These are phyloP conservation scores for Gymnothorax javanicus DNA, from an alignment of 2,797 vertebrate species.

Conservation along the genomic window DNA sequence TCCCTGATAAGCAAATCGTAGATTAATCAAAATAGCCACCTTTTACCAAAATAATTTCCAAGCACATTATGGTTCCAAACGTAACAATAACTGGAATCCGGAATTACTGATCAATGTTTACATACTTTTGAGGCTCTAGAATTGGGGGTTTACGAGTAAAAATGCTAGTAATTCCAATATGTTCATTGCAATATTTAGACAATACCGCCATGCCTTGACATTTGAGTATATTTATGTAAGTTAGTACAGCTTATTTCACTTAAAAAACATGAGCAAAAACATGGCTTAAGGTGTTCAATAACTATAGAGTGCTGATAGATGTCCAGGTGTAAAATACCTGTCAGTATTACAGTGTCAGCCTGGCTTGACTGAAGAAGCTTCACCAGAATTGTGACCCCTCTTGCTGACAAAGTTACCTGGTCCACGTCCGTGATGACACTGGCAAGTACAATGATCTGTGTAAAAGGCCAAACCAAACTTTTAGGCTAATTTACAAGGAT, in stretches of 20 bases:
- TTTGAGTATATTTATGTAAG: background rate
- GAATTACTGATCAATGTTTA: no score
- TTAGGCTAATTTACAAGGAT: background rate
- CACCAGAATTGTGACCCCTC: slow-evolving; percentile 67
- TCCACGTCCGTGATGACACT: slow-evolving; percentile 69
- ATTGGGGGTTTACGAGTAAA: no score
- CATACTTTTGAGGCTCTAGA: no score
- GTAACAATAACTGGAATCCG: no score
- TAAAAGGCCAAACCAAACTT: slow-evolving; percentile 25
- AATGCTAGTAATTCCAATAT: no score
- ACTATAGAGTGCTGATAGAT: background rate
- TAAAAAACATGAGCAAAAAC: no score
- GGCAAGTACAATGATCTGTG: slow-evolving; percentile 71
- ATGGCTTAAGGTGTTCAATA: background rate
- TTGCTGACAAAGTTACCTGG: slow-evolving; percentile 68
- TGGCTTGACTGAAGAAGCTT: slow-evolving; percentile 63
- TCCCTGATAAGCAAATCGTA: no score
- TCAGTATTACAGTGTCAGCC: slow-evolving; percentile 56
- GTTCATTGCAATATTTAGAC: no score
- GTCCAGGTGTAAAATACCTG: slow-evolving; percentile 57
- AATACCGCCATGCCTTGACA: no score
- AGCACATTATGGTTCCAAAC: no score
- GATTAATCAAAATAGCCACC: no score
- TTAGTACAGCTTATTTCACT: background rate
- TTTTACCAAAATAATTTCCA: no score